phyloP scores from a whole-genome alignment of 1,140 invertebrate species.

The Campoletis sonorensis region DNA sequence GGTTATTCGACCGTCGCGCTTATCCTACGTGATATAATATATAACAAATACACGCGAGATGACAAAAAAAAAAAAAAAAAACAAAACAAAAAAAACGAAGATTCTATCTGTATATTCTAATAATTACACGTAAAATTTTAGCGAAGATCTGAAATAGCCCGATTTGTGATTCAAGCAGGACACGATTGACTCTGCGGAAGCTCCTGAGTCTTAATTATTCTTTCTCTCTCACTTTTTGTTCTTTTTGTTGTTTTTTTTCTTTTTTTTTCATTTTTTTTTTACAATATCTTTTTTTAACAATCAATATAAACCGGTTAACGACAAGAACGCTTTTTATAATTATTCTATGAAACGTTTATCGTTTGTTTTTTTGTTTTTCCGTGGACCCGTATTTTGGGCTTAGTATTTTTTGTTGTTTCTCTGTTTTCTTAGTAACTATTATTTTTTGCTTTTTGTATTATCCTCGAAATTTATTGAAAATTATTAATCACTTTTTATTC shows the following conservation, averaged over 20 bases:
- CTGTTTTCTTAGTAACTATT: not conserved
- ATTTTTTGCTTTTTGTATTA: not conserved
- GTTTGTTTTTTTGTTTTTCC: too few species aligned
- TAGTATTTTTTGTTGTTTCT: not conserved
- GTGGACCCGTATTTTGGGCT: slow-evolving; percentile 1
- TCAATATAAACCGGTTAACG: slow-evolving; percentile 23
- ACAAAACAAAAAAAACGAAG: too few species aligned
- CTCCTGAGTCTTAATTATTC: slow-evolving; percentile 18
- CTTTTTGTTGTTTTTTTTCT: too few species aligned
- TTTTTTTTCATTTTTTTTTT: not conserved
- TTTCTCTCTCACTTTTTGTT: slow-evolving; percentile 1
- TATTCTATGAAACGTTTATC: slow-evolving; percentile 10
- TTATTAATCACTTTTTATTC: too few species aligned
- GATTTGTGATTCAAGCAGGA: slow-evolving; percentile 27
- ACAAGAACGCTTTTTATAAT: slow-evolving; percentile 13
- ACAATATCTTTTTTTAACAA: slow-evolving; percentile 6
- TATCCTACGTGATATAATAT: not conserved
- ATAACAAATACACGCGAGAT: not conserved
- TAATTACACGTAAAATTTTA: not conserved
- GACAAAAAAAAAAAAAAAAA: too few species aligned
- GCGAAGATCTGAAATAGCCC: slow-evolving; percentile 18
- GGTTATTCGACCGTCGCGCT: slow-evolving; percentile 2
- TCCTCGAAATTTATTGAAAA: too few species aligned
- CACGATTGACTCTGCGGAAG: slow-evolving; percentile 26
- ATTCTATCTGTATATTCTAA: not conserved